Conservation (phyloP, 1,140 invertebrate species). For the Pinna nobilis region DNA sequence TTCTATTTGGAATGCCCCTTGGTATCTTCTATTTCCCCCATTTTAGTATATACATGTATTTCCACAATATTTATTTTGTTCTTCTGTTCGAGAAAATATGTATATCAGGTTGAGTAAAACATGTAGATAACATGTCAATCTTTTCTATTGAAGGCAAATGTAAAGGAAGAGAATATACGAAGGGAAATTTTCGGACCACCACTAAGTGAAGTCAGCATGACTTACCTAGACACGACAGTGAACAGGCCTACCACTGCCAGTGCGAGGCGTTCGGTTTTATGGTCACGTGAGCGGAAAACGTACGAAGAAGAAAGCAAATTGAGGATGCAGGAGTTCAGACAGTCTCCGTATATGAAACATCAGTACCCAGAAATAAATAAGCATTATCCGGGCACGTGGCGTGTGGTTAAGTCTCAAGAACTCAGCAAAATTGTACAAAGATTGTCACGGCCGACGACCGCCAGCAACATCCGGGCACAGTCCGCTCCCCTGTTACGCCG, state of each 20-base stretch:
- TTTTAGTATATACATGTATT: too few relatives aligned
- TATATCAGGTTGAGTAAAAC: too few relatives aligned
- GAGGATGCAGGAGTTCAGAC: slow-evolving; percentile 38
- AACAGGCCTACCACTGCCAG: slow-evolving; percentile 49
- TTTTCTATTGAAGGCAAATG: slow-evolving; percentile 7
- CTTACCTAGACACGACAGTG: slow-evolving; percentile 29
- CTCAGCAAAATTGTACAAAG: slow-evolving; percentile 45
- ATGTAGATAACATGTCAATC: too few relatives aligned
- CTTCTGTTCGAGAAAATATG: too few relatives aligned
- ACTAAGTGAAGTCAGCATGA: slow-evolving; percentile 11
- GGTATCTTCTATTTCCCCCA: too few relatives aligned
- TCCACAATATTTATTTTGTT: too few relatives aligned
- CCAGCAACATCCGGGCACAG: slow-evolving; percentile 14
- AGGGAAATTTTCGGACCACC: slow-evolving; percentile 33
- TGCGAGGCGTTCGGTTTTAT: slow-evolving; percentile 45
- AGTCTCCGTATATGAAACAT: slow-evolving; percentile 40
- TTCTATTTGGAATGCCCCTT: too few relatives aligned
- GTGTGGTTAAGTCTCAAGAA: slow-evolving; percentile 33
- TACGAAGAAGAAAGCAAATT: slow-evolving; percentile 42
- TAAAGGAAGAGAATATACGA: slow-evolving; percentile 35
- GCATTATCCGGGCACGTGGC: slow-evolving; percentile 58
- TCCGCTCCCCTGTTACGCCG: slow-evolving; percentile 24
- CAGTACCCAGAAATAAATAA: slow-evolving; percentile 50
- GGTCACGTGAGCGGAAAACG: slow-evolving; percentile 50
- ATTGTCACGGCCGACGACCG: slow-evolving; percentile 37